These are phyloP conservation scores for Prorops nasuta DNA, from an alignment of 1,140 invertebrate species.

Conservation along the genomic window DNA sequence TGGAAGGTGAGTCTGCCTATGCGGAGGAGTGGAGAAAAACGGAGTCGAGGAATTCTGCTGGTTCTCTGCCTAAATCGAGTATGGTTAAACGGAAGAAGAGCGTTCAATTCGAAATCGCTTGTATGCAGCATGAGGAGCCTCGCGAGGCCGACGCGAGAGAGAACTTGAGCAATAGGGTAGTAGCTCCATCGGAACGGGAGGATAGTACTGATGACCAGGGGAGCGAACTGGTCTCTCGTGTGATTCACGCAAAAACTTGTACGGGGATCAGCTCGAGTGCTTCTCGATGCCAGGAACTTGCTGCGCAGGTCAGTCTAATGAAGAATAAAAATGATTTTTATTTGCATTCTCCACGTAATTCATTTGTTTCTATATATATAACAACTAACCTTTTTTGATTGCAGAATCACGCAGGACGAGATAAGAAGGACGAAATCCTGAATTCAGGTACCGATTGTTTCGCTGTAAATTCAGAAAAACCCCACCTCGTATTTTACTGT, in stretches of 20 bases:
- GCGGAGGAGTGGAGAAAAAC: too few species aligned
- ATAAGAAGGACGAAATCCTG: conserved; percentile 25
- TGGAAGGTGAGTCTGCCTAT: too few species aligned
- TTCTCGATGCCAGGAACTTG: conserved; percentile 10
- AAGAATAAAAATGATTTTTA: too few species aligned
- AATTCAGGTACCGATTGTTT: conserved; percentile 51
- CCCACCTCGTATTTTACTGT: conserved; percentile 51
- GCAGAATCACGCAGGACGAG: conserved; percentile 32
- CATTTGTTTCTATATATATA: not conserved
- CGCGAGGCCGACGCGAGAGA: conserved; percentile 6
- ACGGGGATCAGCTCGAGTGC: too few species aligned
- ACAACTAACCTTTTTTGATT: conserved; percentile 19
- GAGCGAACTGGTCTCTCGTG: too few species aligned
- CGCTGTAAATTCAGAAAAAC: conserved; percentile 39
- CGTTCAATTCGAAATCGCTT: conserved; percentile 47
- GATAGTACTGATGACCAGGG: too few species aligned
- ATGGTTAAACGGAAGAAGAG: conserved; percentile 31
- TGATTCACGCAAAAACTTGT: too few species aligned
- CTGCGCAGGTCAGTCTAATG: conserved; percentile 17
- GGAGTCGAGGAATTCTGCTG: too few species aligned
- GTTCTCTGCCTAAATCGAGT: too few species aligned
- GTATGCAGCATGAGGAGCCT: too few species aligned
- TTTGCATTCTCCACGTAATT: not conserved
- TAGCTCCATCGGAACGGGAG: too few species aligned
- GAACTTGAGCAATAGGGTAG: too few species aligned